These are phyloP conservation scores for Apodemus agrarius DNA, from an alignment of 2,797 vertebrate genomes.

Conservation along the genomic window DNA sequence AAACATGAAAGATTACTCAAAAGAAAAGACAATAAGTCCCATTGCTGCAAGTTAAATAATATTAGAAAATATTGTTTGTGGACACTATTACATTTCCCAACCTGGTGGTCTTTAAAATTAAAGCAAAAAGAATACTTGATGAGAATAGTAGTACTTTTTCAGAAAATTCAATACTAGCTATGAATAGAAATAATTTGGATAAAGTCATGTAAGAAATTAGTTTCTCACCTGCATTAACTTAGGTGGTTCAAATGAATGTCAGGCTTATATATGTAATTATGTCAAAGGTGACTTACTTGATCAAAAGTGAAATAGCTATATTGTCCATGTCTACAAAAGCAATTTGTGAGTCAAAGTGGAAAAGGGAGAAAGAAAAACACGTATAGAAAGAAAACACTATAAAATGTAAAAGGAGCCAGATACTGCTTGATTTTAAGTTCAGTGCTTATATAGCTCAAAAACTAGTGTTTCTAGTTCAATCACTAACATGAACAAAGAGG, in stretches of 20 bases:
- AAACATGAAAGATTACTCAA: constrained; percentile 33
- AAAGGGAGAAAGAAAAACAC: background rate
- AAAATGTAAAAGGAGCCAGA: constrained; percentile 11
- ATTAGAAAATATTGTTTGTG: constrained; percentile 45
- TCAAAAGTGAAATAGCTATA: background rate
- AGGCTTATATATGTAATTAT: background rate
- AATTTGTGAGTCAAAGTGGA: background rate
- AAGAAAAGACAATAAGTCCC: background rate
- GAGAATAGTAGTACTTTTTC: background rate
- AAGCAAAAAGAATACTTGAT: constrained; percentile 43
- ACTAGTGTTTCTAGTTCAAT: constrained; percentile 12
- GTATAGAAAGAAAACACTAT: background rate
- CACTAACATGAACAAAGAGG: background rate
- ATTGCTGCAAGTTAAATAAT: constrained; percentile 28
- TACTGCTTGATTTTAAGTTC: constrained; percentile 34
- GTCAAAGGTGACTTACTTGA: constrained; percentile 3
- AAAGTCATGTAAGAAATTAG: background rate
- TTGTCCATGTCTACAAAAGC: constrained; percentile 21
- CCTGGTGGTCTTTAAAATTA: constrained; percentile 21
- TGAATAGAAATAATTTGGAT: constrained; percentile 11
- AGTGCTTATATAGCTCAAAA: background rate
- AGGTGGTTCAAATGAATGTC: background rate
- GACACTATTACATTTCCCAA: background rate
- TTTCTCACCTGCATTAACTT: background rate
- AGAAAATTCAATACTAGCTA: background rate